Evolutionary conservation across 2,888 invertebrate species (phyloP), one percentile per base, ranked within the genome.

Genomic region (Melitaea athalia): DNA sequence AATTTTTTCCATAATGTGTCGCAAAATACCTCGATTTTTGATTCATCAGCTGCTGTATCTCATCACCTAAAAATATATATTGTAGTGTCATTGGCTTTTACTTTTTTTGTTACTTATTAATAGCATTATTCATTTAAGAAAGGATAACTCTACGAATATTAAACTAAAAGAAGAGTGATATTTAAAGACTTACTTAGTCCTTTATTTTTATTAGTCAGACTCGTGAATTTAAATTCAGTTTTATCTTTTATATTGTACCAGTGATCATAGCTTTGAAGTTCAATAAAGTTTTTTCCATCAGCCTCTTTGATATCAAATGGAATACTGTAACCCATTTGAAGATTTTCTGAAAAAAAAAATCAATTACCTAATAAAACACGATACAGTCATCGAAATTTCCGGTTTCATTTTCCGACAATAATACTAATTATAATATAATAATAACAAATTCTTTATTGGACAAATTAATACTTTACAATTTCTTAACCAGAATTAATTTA

Each of bases 191-290:
- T 31, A 53, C 53, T 31, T 53, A 53, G 24, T 31, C 12, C 53
- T 17, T 53, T 31, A 53, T 53, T 53, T 53, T 12, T 24, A 31
- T 53, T 11, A 12, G 17, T 17, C 10, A 53, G 24, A 53, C 17
- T 53, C 24, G 53, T 24, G 0, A 53, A 53, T 17, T 31, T 53
- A 1, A 53, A 53, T 11, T 31, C 53, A 53, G 24, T 24, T 4
- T 53, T 53, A 12, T 53, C 53, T 24, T 24, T 53, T 31, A 53
- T 24, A 53, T 53, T 24, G 12, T 53, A 53, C 53, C 53, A 53
- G 53, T 31, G 12, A 53, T 53, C 6, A 31, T 12, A 53, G 6
- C 31, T 12, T 17, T 31, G 31, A 10, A 53, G 24, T 31, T 53
- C 53, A 5, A 53, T 53, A 14, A 11, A 24, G 5, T 14, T 53